Base-by-base conservation (phyloP, 2,113 vertebrate genomes). In the Hypomesus transpacificus region DNA sequence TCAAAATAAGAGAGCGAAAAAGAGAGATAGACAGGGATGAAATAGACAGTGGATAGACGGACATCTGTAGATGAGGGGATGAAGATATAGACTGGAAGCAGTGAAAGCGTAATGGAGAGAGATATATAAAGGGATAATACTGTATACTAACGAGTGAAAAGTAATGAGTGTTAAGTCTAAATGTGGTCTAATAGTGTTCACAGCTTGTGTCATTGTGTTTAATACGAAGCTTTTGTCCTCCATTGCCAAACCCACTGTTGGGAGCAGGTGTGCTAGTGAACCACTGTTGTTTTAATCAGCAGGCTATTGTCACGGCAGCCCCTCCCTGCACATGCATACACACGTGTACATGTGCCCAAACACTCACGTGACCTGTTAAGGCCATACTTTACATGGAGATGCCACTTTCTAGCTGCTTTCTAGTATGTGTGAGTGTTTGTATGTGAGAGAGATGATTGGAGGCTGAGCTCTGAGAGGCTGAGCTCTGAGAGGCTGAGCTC, bases 371-470 rank as follows among this genome's bases (percentile, higher is more conserved):
- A 0, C 7, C 1, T 58, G 26, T 14, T 31, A 65, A 22, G 56
- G 26, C 52, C 61, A 14, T 72, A 14, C 16, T 3, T 26, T 2
- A 14, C 26, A 59, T 20, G 22, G 21, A 58, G 57, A 58, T 20
- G 9, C n/a, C 4, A 31, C 28, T 31, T 31, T 34, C 31, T 7
- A 34, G 31, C 31, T 8, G 20, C 57, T 59, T 59, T 59, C n/a
- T 59, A 7, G 20, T 59, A 13, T 46, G 39, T 11, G 8, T 46
- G 39, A 39, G 34, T 39, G 39, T 46, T 46, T 4, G 52, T 68
- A 31, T 68, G 67, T 57, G 21, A 20, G 46, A 54, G 70, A 56
- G 8, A 11, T 66, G 46, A 51, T 70, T 18, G 50, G 59, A 21
- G 3, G 61, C 24, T 26, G 24, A 0, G 6, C 4, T 34, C 5